These are phyloP conservation scores for Anguilla anguilla DNA, from an alignment of 2,797 vertebrate genomes.

Conservation along the genomic window DNA sequence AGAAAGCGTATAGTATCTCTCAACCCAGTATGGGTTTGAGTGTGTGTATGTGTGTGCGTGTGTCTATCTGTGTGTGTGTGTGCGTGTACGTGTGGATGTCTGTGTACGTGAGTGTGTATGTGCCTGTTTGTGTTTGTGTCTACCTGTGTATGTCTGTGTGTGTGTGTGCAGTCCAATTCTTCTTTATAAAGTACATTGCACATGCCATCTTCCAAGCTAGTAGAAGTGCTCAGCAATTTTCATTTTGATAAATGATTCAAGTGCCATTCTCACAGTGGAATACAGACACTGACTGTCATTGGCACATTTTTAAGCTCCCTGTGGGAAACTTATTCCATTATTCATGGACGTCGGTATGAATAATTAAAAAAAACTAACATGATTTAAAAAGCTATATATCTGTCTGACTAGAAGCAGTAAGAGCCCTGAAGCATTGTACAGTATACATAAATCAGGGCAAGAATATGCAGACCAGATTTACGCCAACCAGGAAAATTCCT, in stretches of 20 bases:
- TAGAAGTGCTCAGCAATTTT: neutral
- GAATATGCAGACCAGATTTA: neutral
- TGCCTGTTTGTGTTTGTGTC: too few species aligned
- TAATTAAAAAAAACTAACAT: neutral
- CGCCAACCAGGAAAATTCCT: neutral
- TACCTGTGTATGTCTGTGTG: too few species aligned
- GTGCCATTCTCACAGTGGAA: neutral
- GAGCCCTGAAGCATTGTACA: neutral
- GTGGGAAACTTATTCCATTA: neutral
- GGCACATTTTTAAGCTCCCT: neutral
- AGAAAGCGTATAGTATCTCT: too few species aligned
- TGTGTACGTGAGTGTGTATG: too few species aligned
- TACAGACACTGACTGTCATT: neutral
- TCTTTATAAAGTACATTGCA: neutral
- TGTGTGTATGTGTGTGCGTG: too few species aligned
- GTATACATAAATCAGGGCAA: neutral
- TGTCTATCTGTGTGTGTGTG: too few species aligned
- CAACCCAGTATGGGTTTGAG: too few species aligned
- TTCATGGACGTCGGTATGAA: neutral
- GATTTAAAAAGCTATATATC: conserved; percentile 4
- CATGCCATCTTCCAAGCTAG: neutral
- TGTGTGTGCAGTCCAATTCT: neutral
- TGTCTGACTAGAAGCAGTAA: neutral
- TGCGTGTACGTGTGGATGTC: too few species aligned
- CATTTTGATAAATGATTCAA: neutral